These are phyloP conservation scores for Aphelocoma coerulescens DNA, from an alignment of 2,113 vertebrate genomes.

Conservation along the genomic window DNA sequence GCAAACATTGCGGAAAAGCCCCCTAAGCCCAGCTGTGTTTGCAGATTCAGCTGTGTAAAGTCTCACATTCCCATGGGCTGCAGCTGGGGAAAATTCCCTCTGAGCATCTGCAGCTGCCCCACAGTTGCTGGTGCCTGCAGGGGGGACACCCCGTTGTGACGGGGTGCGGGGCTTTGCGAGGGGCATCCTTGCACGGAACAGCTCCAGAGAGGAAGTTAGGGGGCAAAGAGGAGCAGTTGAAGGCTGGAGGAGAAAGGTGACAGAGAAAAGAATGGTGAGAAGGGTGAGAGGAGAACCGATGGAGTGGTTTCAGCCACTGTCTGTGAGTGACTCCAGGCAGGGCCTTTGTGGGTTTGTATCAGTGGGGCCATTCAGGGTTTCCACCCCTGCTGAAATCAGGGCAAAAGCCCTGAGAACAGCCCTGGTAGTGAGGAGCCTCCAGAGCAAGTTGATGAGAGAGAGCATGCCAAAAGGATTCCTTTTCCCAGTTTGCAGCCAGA, in stretches of 20 bases:
- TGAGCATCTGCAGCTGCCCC: background rate
- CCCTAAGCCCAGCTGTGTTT: constrained; percentile 42
- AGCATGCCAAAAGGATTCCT: background rate
- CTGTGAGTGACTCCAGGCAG: background rate
- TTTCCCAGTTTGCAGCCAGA: background rate
- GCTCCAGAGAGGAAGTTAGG: background rate
- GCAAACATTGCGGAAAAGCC: constrained; percentile 38
- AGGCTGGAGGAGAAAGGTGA: background rate
- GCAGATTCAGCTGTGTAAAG: constrained; percentile 39
- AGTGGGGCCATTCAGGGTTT: background rate
- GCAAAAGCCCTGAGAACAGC: background rate
- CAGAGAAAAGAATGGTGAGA: background rate
- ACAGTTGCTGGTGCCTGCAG: background rate
- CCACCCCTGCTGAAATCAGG: background rate
- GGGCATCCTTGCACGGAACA: background rate
- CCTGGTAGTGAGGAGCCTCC: background rate
- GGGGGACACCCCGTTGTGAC: fast-evolving
- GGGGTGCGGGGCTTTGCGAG: fast-evolving
- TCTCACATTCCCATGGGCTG: constrained; percentile 25
- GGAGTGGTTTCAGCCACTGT: background rate
- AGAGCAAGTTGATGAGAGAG: background rate
- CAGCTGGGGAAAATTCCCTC: background rate
- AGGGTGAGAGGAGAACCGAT: background rate
- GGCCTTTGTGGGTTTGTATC: background rate
- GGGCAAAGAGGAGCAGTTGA: background rate